A percentile compares a stretch with the other conserved stretches of the same genome.
Conservation (phyloP, 2,113 vertebrate species). For the Gnathonemus echidnorhynchus region DNA sequence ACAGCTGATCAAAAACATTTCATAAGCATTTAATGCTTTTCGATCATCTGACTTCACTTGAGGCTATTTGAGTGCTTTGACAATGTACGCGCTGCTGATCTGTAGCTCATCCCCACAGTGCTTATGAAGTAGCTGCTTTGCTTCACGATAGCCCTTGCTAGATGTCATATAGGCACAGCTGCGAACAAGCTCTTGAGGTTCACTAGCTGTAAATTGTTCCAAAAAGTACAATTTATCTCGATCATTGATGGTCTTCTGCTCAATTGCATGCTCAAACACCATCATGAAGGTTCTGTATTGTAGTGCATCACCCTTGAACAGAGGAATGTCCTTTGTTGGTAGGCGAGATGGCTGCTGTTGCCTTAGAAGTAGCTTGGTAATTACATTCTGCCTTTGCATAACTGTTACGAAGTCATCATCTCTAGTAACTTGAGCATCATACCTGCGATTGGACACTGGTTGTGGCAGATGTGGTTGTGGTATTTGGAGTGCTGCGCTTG, state of each 20-base stretch:
- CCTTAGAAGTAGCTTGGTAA: too few relatives aligned
- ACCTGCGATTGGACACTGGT: too few relatives aligned
- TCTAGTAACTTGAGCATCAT: too few relatives aligned
- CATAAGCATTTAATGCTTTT: background rate
- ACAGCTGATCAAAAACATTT: background rate
- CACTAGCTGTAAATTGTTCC: constrained; percentile 8
- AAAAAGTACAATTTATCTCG: constrained; percentile 18
- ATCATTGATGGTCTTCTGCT: constrained; percentile 16
- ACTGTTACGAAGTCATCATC: too few relatives aligned
- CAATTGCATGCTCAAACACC: background rate
- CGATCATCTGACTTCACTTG: constrained; percentile 21
- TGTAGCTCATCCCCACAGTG: constrained; percentile 12
- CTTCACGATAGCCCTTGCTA: constrained; percentile 17
- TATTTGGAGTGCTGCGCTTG: too few relatives aligned
- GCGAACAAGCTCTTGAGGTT: constrained; percentile 15
- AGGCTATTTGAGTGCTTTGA: constrained; percentile 16
- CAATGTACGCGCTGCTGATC: constrained; percentile 12
- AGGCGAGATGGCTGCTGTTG: too few relatives aligned
- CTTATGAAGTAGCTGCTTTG: constrained; percentile 9
- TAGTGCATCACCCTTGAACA: background rate
- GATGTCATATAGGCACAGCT: constrained; percentile 17
- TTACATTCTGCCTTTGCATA: too few relatives aligned
- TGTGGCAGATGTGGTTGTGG: too few relatives aligned
- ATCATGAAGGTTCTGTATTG: background rate
- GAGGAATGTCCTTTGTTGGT: too few relatives aligned